phyloP scores from a whole-genome alignment of 2,113 vertebrate species.

The Sylvia atricapilla region DNA sequence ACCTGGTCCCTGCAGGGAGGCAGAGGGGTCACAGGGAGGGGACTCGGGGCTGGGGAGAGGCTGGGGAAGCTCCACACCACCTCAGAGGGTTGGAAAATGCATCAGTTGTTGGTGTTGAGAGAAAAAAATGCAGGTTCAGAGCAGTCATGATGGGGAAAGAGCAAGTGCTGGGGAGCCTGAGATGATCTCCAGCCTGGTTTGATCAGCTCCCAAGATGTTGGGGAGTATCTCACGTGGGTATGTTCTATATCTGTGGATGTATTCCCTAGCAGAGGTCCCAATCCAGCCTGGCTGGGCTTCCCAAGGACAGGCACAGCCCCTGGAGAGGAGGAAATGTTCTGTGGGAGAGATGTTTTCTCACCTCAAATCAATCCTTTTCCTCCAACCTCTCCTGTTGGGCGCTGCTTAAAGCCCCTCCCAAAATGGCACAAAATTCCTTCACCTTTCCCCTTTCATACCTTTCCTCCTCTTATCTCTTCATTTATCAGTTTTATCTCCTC shows the following conservation, averaged over 20 bases:
- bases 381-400: background rate
- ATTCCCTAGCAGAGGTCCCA: background rate
- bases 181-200: background rate
- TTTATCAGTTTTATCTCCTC: background rate
- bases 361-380: rapidly evolving
- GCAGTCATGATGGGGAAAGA: rapidly evolving
- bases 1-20: constrained; percentile 85
- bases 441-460: rapidly evolving
- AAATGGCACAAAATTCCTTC: background rate
- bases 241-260: rapidly evolving
- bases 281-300: background rate
- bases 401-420: background rate
- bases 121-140: background rate
- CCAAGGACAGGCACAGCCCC: background rate
- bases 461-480: background rate
- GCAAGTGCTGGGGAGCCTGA: rapidly evolving
- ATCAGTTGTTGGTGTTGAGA: rapidly evolving
- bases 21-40: background rate
- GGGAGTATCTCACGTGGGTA: rapidly evolving
- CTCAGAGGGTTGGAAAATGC: rapidly evolving
- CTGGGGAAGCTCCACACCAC: rapidly evolving
- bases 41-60: background rate
- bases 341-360: background rate
- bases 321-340: background rate
- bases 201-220: background rate